Evolutionary conservation across 2,888 invertebrate genomes (phyloP).

Genomic region (Drosophila leonis): DNA sequence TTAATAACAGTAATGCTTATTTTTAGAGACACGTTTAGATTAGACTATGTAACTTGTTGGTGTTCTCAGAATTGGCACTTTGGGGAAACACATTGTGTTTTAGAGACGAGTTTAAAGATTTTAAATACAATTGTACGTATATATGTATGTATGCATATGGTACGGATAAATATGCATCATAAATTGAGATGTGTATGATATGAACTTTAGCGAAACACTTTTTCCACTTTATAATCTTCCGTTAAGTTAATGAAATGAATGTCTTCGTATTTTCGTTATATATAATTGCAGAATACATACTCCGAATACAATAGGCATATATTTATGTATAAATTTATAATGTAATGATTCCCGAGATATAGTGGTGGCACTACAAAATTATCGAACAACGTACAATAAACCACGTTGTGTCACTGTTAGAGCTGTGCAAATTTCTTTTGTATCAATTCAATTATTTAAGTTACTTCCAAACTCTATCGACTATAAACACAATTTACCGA

Average conservation of each 20-base stretch:
- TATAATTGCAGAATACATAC: slow-evolving; percentile 50
- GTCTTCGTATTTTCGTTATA: slow-evolving; percentile 19
- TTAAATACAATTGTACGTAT: slow-evolving; percentile 4
- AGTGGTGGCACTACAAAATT: slow-evolving; percentile 49
- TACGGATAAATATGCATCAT: slow-evolving; percentile 3
- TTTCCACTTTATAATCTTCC: neutral
- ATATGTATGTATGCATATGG: slow-evolving; percentile 37
- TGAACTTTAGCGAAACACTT: neutral
- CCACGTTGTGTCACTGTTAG: slow-evolving; percentile 12
- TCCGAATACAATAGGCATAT: slow-evolving; percentile 53
- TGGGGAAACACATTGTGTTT: neutral
- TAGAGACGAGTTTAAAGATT: neutral
- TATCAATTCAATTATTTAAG: neutral
- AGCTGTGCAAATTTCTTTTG: neutral
- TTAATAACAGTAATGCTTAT: neutral
- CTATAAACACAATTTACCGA: neutral
- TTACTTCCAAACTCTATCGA: neutral
- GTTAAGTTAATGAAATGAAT: slow-evolving; percentile 5
- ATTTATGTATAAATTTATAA: slow-evolving; percentile 60
- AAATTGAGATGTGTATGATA: neutral
- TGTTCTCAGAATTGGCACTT: neutral
- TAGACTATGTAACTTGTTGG: slow-evolving; percentile 3
- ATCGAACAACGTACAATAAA: slow-evolving; percentile 37
- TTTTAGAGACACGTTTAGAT: neutral
- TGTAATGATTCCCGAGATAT: slow-evolving; percentile 58